These are phyloP conservation scores for Penaeus chinensis DNA, from an alignment of 1,140 invertebrate genomes.

Conservation along the genomic window DNA sequence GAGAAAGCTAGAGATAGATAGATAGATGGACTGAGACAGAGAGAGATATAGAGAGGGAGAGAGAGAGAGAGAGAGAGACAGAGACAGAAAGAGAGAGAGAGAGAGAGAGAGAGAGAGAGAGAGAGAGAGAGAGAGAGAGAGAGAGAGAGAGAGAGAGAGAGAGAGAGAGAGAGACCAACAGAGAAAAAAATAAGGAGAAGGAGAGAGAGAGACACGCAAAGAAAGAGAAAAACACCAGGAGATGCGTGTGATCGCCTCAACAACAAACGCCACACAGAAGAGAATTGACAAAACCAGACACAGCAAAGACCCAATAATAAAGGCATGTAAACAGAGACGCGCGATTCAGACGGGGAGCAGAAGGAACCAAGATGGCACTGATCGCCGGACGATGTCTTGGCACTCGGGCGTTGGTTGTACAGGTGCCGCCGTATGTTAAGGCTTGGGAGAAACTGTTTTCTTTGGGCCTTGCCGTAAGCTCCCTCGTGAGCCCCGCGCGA, in stretches of 20 bases:
- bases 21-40: neutral
- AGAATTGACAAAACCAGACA: neutral
- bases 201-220: neutral
- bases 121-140: neutral
- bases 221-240: neutral
- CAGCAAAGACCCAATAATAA: neutral
- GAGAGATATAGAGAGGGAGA: neutral
- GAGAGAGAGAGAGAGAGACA: neutral
- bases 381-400: no score
- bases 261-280: conserved; percentile 15
- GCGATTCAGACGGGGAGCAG: neutral
- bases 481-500: no score
- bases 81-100: conserved; percentile 3
- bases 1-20: neutral
- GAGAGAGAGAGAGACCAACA: conserved; percentile 4
- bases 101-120: neutral
- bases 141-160: conserved; percentile 10
- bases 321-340: neutral
- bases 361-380: neutral
- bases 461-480: no score
- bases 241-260: neutral
- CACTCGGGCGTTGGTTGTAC: no score
- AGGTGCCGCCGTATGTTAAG: no score
- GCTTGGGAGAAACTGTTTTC: no score
- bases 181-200: neutral